A percentile compares a stretch with the other conserved stretches of the same genome.
These are phyloP conservation scores for Myoxocephalus aenaeus DNA, from an alignment of 2,797 vertebrate species.

Conservation along the genomic window DNA sequence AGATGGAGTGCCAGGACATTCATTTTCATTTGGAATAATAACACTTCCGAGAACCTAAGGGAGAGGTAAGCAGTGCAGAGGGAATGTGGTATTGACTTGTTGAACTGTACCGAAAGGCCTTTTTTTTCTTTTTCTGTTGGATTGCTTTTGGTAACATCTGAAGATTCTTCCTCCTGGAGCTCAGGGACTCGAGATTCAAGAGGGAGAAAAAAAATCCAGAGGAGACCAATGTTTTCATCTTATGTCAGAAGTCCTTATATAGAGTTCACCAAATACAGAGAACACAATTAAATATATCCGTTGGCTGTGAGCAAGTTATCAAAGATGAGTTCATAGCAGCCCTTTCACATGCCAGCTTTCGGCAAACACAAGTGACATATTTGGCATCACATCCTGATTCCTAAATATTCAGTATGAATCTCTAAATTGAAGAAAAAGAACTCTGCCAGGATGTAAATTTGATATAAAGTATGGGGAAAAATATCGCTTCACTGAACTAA, in stretches of 20 bases:
- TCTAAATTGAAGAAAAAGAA: slow-evolving; percentile 19
- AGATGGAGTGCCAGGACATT: slow-evolving; percentile 43
- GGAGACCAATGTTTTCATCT: slow-evolving; percentile 27
- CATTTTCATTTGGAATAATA: slow-evolving; percentile 65
- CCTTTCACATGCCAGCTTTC: slow-evolving; percentile 1
- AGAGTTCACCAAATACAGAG: slow-evolving; percentile 30
- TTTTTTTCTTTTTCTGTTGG: slow-evolving; percentile 34
- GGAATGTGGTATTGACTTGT: slow-evolving; percentile 49
- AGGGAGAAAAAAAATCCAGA: not conserved
- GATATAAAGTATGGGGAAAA: slow-evolving; percentile 22
- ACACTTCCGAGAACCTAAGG: slow-evolving; percentile 25
- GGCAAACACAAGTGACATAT: slow-evolving; percentile 23
- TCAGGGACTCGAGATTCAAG: slow-evolving; percentile 29
- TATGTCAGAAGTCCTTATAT: slow-evolving; percentile 39
- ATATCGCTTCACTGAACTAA: slow-evolving; percentile 17
- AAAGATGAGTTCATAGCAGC: slow-evolving; percentile 20
- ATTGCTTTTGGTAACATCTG: slow-evolving; percentile 59
- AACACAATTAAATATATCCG: slow-evolving; percentile 28
- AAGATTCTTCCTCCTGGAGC: slow-evolving; percentile 30
- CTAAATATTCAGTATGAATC: slow-evolving; percentile 12
- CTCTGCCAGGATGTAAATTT: not conserved
- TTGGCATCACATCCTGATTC: slow-evolving; percentile 26
- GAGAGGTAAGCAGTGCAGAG: slow-evolving; percentile 23
- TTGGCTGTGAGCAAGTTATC: slow-evolving; percentile 34
- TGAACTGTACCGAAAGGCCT: slow-evolving; percentile 49